These are phyloP conservation scores for Idaea dimidiata DNA, from an alignment of 2,888 invertebrate species.

Conservation along the genomic window DNA sequence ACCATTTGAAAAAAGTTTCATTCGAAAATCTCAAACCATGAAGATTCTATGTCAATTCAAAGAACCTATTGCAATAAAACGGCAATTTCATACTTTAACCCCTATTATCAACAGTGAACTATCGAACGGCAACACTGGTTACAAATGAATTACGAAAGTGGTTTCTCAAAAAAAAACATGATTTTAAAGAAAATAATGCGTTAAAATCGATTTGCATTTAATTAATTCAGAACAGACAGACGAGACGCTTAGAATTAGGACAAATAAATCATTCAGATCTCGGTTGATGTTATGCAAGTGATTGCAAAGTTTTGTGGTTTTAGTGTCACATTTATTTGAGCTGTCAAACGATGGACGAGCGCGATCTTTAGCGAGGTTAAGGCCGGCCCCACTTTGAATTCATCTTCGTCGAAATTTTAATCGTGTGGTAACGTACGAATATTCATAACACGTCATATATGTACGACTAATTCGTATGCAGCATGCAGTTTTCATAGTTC, in stretches of 20 bases:
- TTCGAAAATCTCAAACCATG: no score
- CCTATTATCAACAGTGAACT: no score
- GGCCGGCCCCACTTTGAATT: no score
- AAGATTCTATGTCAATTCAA: no score
- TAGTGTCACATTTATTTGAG: constrained; percentile 32
- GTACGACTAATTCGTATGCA: no score
- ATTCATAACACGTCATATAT: no score
- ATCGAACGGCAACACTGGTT: not conserved
- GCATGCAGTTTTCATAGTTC: no score
- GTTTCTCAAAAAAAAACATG: not conserved
- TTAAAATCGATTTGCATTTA: not conserved
- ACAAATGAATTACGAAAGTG: not conserved
- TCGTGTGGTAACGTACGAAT: no score
- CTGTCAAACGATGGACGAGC: constrained; percentile 33
- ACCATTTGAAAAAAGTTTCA: no score
- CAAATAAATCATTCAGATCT: constrained; percentile 19
- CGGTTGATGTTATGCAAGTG: constrained; percentile 35
- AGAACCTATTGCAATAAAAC: no score
- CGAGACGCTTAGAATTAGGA: constrained; percentile 8
- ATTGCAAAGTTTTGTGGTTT: constrained; percentile 32
- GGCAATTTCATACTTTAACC: no score
- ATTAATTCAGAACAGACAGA: not conserved
- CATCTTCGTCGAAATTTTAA: no score
- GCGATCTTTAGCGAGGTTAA: constrained; percentile 41
- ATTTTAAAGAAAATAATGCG: not conserved